Evolutionary conservation across 2,113 vertebrate species (phyloP), one percentile per base, ranked within the genome.

Genomic region (Entomyzon cyanotis): DNA sequence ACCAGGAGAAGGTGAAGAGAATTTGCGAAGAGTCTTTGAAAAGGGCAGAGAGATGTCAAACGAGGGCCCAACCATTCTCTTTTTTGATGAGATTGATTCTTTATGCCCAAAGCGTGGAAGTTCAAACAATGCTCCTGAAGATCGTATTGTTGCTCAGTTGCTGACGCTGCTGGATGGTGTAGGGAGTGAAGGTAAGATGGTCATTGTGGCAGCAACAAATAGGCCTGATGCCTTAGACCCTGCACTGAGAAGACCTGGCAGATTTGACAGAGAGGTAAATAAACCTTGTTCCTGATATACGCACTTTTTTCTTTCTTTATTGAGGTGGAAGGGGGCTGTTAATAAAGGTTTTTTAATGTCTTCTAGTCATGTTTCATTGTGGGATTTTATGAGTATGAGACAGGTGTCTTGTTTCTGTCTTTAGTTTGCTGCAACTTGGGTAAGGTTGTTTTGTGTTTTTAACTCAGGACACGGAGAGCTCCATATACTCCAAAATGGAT

Each of bases 61-160:
- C 2, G 98, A 98, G 28, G 98, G 98, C 10, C 98, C 99, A 1
- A 98, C 98, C 7, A 84, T 99, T 22, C 97, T 99, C 21, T 99
- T 99, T 84, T 97, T 99, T 49, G 99, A 99, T 17, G 99, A 99
- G 96, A 89, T 99, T 44, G 99, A 99, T 58, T 98, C 99, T 2
- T 91, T 99, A n/a, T 99, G 99, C 83, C 99, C 99, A 0, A 98
- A 97, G 92, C 97, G 99, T 69, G 98, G 97, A 21, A 62, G 90
- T 33, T 87, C 97, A 0, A 97, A 94, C 7, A 97, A 52, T 4
- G 94, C 98, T 4, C 98, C 99, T 0, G 99, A 99, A 95, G 98
- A 98, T 93, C 98, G 99, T 0, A 69, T 98, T 35, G 99, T 99
- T 5, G 99, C 99, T 52, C 99, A 99, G 97, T 93, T 99, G 68